Conservation (phyloP, 1,140 invertebrate species). For the Lethocerus indicus region DNA sequence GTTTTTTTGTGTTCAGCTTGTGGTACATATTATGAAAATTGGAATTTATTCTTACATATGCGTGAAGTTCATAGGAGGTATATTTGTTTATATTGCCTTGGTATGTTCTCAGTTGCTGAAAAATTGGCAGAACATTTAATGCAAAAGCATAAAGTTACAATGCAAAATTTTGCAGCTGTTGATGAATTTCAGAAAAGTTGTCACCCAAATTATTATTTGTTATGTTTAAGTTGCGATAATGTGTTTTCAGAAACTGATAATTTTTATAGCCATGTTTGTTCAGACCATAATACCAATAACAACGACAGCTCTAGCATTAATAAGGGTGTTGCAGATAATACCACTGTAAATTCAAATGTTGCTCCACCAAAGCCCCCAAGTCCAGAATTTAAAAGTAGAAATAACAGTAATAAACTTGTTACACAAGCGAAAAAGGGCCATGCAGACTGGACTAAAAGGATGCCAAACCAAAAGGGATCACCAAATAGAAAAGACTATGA, state of each 20-base stretch:
- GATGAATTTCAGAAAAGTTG: slow-evolving; percentile 44
- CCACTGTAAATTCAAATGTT: background rate
- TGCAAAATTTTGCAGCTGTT: slow-evolving; percentile 38
- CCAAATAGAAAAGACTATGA: slow-evolving; percentile 11
- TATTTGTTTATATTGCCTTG: slow-evolving; percentile 60
- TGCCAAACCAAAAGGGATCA: slow-evolving; percentile 1
- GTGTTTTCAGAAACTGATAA: slow-evolving; percentile 51
- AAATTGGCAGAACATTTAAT: slow-evolving; percentile 53
- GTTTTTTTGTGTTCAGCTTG: slow-evolving; percentile 61
- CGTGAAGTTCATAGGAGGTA: slow-evolving; percentile 54
- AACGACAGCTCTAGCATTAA: background rate
- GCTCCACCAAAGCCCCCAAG: background rate
- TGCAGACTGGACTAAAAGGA: background rate
- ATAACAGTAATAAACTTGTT: background rate
- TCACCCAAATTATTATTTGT: slow-evolving; percentile 47
- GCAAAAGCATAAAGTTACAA: slow-evolving; percentile 52
- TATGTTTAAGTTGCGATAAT: slow-evolving; percentile 60
- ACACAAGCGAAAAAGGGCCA: background rate
- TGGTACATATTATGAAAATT: slow-evolving; percentile 62
- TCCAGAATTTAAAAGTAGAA: background rate
- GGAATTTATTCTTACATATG: slow-evolving; percentile 69
- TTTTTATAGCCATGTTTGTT: slow-evolving; percentile 52
- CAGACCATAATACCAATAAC: slow-evolving; percentile 10
- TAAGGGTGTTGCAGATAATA: background rate
- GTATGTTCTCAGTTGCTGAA: slow-evolving; percentile 59